Base-by-base conservation (phyloP, 2,113 vertebrate species). In the Calyptommatus sinebrachiatus region DNA sequence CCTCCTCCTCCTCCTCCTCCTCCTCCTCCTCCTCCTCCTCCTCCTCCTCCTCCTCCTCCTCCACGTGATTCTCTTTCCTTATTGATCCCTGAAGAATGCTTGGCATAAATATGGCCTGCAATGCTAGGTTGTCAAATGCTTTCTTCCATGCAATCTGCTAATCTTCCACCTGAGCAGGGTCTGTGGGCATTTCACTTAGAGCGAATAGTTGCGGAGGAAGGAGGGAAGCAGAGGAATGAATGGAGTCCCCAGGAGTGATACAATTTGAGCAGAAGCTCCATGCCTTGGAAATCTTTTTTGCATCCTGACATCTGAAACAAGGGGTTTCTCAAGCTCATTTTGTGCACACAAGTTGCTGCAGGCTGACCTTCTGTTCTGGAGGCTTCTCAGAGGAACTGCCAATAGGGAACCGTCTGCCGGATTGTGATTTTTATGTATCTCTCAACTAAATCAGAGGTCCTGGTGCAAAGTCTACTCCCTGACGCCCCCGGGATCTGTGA, bases 401-500 rank as follows among this genome's bases (percentile, higher is more conserved):
- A 85, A 84, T 50, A 83, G 90, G 77, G 84, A 90, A 80, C 85
- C 73, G 83, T 89, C 79, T 87, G 78, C 72, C 70, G 84, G 76
- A 28, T 66, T 68, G 86, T 83, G 61, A 80, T 85, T 92, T 92
- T 93, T 90, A 80, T 72, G 22, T 73, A 81, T 90, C 85, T 91
- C 92, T 87, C 86, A 91, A 83, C 61, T 87, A 88, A 92, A 91
- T 85, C 82, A 87, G 86, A 92, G 76, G 76, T 92, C 77, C 83
- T 88, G 81, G 88, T 88, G 84, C 80, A 90, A 90, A 93, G 91
- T 84, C 88, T 84, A 88, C 80, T 78, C 77, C 50, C 75, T 46
- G 57, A 80, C 73, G 83, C 75, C 69, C 80, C 0, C 2, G 79
- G 77, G 89, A 92, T 85, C 86, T 82, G 85, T 73, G 88, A 65